Conservation (phyloP, 2,113 vertebrate species). For the Takifugu flavidus region DNA sequence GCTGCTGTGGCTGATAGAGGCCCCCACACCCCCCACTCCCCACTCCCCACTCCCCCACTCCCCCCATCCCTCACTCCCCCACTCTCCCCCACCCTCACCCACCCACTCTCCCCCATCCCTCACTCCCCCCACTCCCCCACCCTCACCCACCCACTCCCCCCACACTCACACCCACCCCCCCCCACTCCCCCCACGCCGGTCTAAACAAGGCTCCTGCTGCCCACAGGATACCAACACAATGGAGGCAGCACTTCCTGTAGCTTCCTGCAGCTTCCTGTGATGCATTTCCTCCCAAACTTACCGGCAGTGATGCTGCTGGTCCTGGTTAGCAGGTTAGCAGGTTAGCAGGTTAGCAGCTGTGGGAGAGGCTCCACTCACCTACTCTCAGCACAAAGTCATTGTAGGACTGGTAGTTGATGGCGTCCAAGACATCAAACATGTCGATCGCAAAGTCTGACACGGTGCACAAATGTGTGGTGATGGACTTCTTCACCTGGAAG, state of each 20-base stretch:
- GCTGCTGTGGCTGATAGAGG: too few relatives aligned
- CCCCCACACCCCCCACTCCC: too few relatives aligned
- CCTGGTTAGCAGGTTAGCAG: too few relatives aligned
- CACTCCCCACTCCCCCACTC: too few relatives aligned
- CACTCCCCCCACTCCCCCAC: too few relatives aligned
- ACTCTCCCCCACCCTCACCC: too few relatives aligned
- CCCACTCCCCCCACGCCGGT: slow-evolving; percentile 15
- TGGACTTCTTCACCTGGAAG: slow-evolving; percentile 85
- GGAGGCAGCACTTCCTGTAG: slow-evolving; percentile 49
- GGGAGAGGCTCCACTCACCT: slow-evolving; percentile 80
- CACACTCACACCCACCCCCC: too few relatives aligned
- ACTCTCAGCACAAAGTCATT: slow-evolving; percentile 98
- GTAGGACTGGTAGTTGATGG: slow-evolving; percentile 99
- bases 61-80: too few relatives aligned
- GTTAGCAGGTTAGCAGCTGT: too few relatives aligned
- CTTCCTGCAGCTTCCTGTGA: slow-evolving; percentile 63
- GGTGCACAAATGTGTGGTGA: slow-evolving; percentile 89
- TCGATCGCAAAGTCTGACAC: slow-evolving; percentile 95
- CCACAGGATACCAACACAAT: slow-evolving; percentile 75
- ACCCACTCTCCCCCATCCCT: too few relatives aligned
- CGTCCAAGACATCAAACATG: slow-evolving; percentile 96
- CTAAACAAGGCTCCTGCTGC: slow-evolving; percentile 54
- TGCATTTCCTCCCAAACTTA: slow-evolving; percentile 60
- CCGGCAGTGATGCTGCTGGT: slow-evolving; percentile 29
- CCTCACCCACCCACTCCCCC: too few relatives aligned